Conservation (phyloP, 2,888 invertebrate genomes). For the Nomada ruficornis region DNA sequence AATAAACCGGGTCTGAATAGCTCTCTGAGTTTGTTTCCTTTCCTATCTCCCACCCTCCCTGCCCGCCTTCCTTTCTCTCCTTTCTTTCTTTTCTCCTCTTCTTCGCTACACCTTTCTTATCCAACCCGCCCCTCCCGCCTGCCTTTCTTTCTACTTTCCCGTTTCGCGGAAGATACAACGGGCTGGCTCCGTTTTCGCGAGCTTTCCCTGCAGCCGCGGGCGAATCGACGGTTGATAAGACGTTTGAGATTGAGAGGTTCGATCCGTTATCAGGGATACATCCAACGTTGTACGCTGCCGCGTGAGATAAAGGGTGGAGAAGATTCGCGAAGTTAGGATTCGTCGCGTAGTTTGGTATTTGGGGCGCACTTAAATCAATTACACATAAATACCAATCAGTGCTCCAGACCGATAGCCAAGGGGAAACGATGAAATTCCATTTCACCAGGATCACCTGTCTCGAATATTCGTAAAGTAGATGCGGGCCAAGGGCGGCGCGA, state of each 20-base stretch:
- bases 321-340: too few species aligned
- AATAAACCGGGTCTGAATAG: constrained; percentile 69
- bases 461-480: constrained; percentile 20
- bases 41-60: constrained; percentile 44
- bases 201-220: constrained; percentile 31
- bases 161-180: constrained; percentile 34
- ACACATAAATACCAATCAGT: too few species aligned
- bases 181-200: constrained; percentile 52
- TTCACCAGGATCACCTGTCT: constrained; percentile 35
- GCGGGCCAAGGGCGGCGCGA: constrained; percentile 27
- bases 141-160: constrained; percentile 22
- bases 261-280: too few species aligned
- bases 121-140: constrained; percentile 13
- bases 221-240: neutral
- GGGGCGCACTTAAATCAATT: too few species aligned
- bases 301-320: too few species aligned
- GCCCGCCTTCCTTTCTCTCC: neutral
- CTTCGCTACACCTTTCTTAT: constrained; percentile 17
- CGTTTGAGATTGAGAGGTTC: neutral
- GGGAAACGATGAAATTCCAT: neutral
- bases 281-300: too few species aligned
- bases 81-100: constrained; percentile 15
- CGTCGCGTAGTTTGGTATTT: too few species aligned
- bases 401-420: neutral
- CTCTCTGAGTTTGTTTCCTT: constrained; percentile 71